A percentile compares a stretch with the other conserved stretches of the same genome.
These are phyloP conservation scores for Prunella strophiata DNA, from an alignment of 2,797 vertebrate species.

Conservation along the genomic window DNA sequence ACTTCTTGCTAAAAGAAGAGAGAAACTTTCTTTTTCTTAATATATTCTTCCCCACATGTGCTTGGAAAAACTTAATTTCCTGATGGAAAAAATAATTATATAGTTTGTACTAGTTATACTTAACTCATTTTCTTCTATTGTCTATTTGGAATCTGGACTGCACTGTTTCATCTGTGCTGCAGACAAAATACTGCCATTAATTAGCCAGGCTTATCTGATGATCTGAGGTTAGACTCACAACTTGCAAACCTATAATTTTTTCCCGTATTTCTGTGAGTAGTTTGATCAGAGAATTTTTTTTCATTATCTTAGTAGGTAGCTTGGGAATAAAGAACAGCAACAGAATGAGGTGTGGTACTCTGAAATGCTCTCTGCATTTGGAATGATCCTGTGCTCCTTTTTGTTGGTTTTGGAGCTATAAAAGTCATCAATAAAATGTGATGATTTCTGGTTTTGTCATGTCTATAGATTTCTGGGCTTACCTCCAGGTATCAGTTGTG, in stretches of 20 bases:
- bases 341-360: background rate
- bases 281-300: background rate
- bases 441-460: constrained; percentile 10
- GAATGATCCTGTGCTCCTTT: background rate
- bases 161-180: background rate
- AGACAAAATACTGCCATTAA: background rate
- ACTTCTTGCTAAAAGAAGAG: background rate
- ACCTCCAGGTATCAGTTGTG: background rate
- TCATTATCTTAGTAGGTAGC: background rate
- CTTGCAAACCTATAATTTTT: background rate
- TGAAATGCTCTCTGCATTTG: background rate
- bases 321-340: background rate
- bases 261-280: background rate
- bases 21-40: background rate
- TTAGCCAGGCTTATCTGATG: background rate
- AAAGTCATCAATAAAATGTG: background rate
- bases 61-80: background rate
- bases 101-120: background rate
- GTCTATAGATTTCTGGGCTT: background rate
- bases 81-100: background rate
- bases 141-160: background rate
- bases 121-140: background rate
- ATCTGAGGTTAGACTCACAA: background rate
- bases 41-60: background rate
- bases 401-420: background rate